Conservation (phyloP, 2,113 vertebrate species). For the Microtus ochrogaster region DNA sequence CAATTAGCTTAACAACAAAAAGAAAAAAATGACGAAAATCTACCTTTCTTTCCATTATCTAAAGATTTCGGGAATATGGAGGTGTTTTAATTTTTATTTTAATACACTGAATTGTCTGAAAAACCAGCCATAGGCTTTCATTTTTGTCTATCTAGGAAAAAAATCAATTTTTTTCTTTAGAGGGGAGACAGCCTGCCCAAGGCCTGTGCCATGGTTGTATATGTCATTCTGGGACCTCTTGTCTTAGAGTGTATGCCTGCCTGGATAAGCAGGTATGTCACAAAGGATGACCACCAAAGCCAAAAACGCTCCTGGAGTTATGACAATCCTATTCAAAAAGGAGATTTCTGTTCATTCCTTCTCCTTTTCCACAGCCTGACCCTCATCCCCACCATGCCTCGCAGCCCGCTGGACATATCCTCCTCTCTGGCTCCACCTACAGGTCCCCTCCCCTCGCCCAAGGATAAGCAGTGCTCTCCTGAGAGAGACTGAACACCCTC, state of each 20-base stretch:
- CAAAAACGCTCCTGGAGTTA: not conserved
- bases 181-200: not conserved
- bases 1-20: constrained; percentile 72
- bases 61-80: constrained; percentile 68
- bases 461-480: not conserved
- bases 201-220: not conserved
- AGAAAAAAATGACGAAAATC: constrained; percentile 61
- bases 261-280: not conserved
- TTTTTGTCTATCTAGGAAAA: constrained; percentile 66
- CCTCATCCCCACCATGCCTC: not conserved
- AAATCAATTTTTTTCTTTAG: constrained; percentile 20
- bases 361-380: not conserved
- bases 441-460: not conserved
- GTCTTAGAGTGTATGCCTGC: not conserved
- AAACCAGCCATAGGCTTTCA: constrained; percentile 65
- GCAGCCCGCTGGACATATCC: not conserved
- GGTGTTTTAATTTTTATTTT: not conserved
- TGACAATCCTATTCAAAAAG: not conserved
- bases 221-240: not conserved
- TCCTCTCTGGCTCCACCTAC: not conserved
- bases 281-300: not conserved
- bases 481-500: not conserved
- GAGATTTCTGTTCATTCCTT: not conserved
- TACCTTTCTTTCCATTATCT: constrained; percentile 77
- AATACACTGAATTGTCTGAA: constrained; percentile 67